Percentiles rank a stretch among this genome's conserved stretches.
Conservation (phyloP, 2,888 invertebrate species). For the Invenusta paracnida region DNA sequence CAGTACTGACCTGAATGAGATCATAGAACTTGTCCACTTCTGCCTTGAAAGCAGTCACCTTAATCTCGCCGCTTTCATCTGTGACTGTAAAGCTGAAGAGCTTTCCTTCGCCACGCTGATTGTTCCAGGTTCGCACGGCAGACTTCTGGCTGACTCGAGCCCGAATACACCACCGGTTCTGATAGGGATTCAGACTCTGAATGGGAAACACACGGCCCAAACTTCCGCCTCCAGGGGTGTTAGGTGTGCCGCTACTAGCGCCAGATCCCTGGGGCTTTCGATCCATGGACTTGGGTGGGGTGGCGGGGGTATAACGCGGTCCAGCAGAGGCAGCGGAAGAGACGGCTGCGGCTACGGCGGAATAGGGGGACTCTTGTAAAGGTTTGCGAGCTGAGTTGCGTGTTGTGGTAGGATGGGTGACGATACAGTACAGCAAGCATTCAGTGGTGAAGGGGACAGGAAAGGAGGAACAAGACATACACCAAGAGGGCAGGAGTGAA, state of each 20-base stretch:
- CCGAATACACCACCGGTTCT: slow-evolving; percentile 87
- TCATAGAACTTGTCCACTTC: slow-evolving; percentile 82
- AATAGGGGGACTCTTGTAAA: background rate
- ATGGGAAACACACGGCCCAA: slow-evolving; percentile 69
- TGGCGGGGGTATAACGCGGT: background rate
- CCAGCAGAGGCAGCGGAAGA: background rate
- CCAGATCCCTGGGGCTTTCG: background rate
- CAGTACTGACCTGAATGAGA: slow-evolving; percentile 77
- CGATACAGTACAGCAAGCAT: too few species aligned
- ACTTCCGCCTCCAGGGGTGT: background rate
- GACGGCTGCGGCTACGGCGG: background rate
- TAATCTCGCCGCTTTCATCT: slow-evolving; percentile 87
- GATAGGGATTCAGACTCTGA: slow-evolving; percentile 81
- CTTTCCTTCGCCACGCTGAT: slow-evolving; percentile 85
- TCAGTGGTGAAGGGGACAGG: too few species aligned
- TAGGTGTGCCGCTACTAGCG: background rate
- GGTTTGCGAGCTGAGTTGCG: background rate
- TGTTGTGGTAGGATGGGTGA: background rate
- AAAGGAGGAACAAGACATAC: too few species aligned
- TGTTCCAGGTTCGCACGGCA: slow-evolving; percentile 78
- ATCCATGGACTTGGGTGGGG: background rate
- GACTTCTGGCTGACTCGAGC: slow-evolving; percentile 80
- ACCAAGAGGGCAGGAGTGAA: too few species aligned
- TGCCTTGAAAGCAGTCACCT: slow-evolving; percentile 82
- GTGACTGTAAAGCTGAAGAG: slow-evolving; percentile 85